Base-by-base conservation (phyloP, 2,113 vertebrate genomes). In the Nothobranchius furzeri region DNA sequence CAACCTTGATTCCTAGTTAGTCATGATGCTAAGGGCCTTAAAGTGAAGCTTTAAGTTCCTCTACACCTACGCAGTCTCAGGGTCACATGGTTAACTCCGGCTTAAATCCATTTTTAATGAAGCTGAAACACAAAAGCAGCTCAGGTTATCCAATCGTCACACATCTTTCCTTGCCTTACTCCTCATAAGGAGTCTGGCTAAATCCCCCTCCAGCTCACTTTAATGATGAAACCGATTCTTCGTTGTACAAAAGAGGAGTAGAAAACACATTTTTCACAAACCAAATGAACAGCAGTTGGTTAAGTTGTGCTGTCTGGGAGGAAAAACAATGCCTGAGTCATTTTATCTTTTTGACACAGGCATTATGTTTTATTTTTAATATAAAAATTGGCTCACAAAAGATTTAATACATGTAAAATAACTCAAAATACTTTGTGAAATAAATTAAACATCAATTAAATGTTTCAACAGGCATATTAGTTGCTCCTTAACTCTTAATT, bases 51-150 rank as follows among this genome's bases (percentile, higher is more conserved):
- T 63, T 48, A 60, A 20, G 20, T 20, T 20, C 20, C 20, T 57
- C 11, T 25, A 43, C 12, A 0, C 48, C 7, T 15, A 46, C 10
- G 42, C 4, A 59, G 10, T 43, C 30, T 79, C 52, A 48, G 58
- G 52, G 54, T 60, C 56, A 51, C 36, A 40, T 75, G 11, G 13
- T 12, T 40, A 30, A 37, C 20, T 30, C 1, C 20, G 6, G 0
- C 30, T 68, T 6, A 48, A 51, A 56, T 59, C 30, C 53, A 47
- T 12, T 37, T 51, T 43, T 45, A 48, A 68, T 40, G 8, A 70
- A 12, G 40, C 12, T 36, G 2, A 71, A 40, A 20, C 15, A 20
- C 12, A 17, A 43, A 17, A 7, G 14, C 4, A 17, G 14, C 7
- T 14, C 35, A 20, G 6, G 0, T 51, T 51, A 20, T 3, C 6